Evolutionary conservation across 1,140 invertebrate species (phyloP), one percentile per base, ranked within the genome.

Genomic region (Dufourea novaeangliae): DNA sequence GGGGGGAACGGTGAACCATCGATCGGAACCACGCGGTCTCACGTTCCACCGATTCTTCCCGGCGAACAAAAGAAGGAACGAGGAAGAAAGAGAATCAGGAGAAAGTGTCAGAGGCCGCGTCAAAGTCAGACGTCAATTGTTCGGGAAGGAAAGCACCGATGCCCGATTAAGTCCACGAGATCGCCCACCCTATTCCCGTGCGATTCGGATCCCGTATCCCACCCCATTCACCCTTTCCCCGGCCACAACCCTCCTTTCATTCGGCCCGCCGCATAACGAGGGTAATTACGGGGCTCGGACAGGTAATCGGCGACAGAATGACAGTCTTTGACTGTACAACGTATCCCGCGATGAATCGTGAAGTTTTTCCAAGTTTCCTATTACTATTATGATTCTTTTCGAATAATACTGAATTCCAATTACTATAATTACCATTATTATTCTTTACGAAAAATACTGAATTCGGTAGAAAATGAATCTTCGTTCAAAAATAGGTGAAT

Each of bases 81-180:
- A 27, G 8, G 50, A 74, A 52, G 66, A 61, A 76, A 69, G 46
- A 54, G 64, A 69, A 29, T 22, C 39, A 34, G 73, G 73, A 76
- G 73, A 76, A 76, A 76, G 73, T 76, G 73, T 76, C 73, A 67
- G 66, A 22, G 75, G 68, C 57, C 67, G 52, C 46, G 68, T 70
- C 68, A 78, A 78, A 78, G 68, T 71, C 68, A 71, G 68, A 71
- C 67, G 75, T 63, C 67, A 63, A 78, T 78, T 78, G 68, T 78
- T 78, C 75, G 68, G 68, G 44, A 71, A 63, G 57, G 68, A 61
- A 63, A 78, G 68, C 68, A 71, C 59, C 75, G 44, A 78, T 71
- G 75, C 68, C 68, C 75, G 75, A 78, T 71, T 71, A 78, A 78
- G 59, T 71, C 46, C 67, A 68, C 68, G 71, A 78, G 75, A 78